phyloP scores from a whole-genome alignment of 2,888 invertebrate genomes.

The Nesidiocoris tenuis region DNA sequence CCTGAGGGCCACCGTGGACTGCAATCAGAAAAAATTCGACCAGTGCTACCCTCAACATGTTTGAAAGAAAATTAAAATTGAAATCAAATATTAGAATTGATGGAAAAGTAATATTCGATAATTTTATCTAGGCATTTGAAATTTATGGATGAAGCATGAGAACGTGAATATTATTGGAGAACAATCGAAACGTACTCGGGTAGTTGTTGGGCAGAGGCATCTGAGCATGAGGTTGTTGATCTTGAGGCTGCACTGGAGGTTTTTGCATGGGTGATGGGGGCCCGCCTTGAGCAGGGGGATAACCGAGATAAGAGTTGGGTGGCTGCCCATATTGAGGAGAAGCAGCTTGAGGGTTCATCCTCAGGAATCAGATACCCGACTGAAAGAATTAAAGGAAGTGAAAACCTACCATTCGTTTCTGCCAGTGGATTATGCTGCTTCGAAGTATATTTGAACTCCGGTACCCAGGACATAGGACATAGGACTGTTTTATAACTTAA shows the following conservation, averaged over 20 bases:
- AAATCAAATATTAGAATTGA: too few species aligned
- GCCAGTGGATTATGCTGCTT: too few species aligned
- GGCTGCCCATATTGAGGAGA: slow-evolving; percentile 25
- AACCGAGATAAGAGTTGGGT: slow-evolving; percentile 14
- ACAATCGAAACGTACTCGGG: not conserved
- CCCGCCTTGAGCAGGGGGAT: slow-evolving; percentile 18
- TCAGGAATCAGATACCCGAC: not conserved
- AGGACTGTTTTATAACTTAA: too few species aligned
- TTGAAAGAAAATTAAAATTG: too few species aligned
- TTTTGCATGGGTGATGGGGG: not conserved
- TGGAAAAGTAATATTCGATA: too few species aligned
- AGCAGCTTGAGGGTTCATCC: slow-evolving; percentile 35
- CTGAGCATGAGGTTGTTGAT: not conserved
- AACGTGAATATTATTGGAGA: too few species aligned
- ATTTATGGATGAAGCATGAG: too few species aligned
- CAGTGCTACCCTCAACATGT: too few species aligned
- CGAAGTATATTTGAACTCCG: too few species aligned
- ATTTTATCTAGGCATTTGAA: too few species aligned
- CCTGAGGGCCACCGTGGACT: not conserved
- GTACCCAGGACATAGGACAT: too few species aligned
- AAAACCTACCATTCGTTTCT: not conserved
- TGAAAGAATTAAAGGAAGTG: not conserved
- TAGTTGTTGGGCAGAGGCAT: not conserved
- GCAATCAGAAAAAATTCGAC: too few species aligned
- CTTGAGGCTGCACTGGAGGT: not conserved